phyloP scores from a whole-genome alignment of 2,113 vertebrate genomes.

The Thunnus thynnus region DNA sequence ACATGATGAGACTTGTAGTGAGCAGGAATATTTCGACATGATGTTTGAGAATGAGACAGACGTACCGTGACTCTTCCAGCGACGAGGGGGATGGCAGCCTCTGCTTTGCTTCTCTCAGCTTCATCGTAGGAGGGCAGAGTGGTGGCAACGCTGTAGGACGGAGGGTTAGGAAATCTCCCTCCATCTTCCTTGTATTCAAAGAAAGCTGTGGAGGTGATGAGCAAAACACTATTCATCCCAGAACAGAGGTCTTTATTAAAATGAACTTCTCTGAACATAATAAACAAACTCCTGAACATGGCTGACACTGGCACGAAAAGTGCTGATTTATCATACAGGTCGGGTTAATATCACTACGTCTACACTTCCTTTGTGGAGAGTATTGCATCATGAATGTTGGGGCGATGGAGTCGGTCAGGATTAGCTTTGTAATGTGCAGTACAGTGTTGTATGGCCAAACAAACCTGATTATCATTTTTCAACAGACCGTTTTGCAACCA shows the following conservation, averaged over 20 bases:
- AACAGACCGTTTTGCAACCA: too few species aligned
- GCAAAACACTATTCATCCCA: background rate
- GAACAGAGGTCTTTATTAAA: background rate
- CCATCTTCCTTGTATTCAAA: conserved; percentile 98
- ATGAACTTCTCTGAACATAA: background rate
- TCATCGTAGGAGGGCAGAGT: conserved; percentile 96
- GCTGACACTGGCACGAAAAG: background rate
- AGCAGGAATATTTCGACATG: background rate
- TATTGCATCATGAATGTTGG: too few species aligned
- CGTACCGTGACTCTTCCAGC: conserved; percentile 89
- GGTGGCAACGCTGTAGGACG: conserved; percentile 97
- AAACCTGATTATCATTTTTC: too few species aligned
- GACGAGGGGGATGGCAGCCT: conserved; percentile 92
- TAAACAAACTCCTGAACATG: background rate
- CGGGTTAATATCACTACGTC: too few species aligned
- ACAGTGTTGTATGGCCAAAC: too few species aligned
- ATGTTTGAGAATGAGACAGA: background rate
- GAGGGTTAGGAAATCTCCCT: conserved; percentile 93
- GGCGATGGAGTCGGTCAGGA: too few species aligned
- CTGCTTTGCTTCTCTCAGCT: conserved; percentile 94
- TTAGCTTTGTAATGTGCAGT: too few species aligned
- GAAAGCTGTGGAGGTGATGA: conserved; percentile 84
- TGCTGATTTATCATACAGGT: background rate
- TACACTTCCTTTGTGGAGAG: too few species aligned
- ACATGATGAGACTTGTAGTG: background rate